Conservation (phyloP, 2,888 invertebrate genomes). For the Ophion ellenae region DNA sequence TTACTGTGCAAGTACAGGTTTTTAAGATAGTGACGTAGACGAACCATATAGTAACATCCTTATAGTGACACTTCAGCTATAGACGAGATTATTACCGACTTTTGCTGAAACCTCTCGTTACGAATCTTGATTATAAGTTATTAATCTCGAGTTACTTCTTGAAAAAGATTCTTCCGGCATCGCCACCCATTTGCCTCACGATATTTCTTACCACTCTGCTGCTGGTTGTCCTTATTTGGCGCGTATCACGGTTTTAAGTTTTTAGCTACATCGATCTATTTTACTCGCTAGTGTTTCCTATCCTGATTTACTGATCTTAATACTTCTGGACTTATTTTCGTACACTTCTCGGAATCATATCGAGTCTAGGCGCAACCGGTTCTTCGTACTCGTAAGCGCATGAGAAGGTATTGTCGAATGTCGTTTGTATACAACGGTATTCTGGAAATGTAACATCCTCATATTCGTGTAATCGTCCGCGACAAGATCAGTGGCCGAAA, state of each 20-base stretch:
- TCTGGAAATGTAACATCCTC: background rate
- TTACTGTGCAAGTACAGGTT: too few species aligned
- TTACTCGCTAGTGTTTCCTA: background rate
- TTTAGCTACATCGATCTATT: background rate
- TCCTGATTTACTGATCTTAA: background rate
- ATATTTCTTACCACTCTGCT: background rate
- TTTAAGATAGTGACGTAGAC: too few species aligned
- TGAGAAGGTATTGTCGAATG: slow-evolving; percentile 6
- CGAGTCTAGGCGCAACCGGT: background rate
- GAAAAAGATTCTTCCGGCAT: background rate
- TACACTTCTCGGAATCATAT: background rate
- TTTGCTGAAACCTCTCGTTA: background rate
- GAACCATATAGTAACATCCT: too few species aligned
- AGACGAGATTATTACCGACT: too few species aligned
- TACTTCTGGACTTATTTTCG: slow-evolving; percentile 2
- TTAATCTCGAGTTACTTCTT: background rate
- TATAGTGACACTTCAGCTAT: too few species aligned
- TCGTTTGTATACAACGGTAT: background rate
- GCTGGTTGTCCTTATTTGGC: background rate
- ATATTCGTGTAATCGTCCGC: slow-evolving; percentile 6
- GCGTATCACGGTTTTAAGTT: background rate
- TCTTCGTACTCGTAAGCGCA: background rate
- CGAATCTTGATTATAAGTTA: slow-evolving; percentile 1
- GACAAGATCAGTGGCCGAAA: background rate
- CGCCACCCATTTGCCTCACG: background rate